Conservation (phyloP, 2,797 vertebrate genomes). For the Capromys pilorides region DNA sequence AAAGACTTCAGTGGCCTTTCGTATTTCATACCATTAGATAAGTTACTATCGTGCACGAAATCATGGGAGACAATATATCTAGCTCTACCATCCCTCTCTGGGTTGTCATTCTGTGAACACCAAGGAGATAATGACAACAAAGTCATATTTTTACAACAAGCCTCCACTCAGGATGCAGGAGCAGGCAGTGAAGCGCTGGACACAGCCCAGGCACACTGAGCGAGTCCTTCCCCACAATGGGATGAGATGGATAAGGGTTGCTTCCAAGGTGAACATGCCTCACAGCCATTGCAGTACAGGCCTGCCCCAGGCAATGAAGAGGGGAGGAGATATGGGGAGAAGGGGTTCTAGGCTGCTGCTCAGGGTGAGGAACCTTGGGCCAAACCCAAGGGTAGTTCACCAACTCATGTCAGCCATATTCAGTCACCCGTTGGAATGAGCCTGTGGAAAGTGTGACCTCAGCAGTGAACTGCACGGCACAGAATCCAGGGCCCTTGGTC, state of each 20-base stretch:
- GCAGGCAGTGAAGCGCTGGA: neutral
- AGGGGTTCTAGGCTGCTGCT: neutral
- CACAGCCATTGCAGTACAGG: neutral
- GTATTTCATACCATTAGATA: neutral
- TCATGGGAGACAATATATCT: rapidly evolving
- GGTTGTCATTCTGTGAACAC: neutral
- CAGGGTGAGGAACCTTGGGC: neutral
- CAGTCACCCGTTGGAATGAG: no score
- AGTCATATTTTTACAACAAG: neutral
- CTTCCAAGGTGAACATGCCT: neutral
- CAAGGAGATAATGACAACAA: neutral
- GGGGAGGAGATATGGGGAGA: no score
- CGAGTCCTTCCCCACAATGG: no score
- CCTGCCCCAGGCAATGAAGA: neutral
- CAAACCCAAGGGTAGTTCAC: neutral
- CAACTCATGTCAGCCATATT: neutral
- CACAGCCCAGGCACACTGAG: neutral
- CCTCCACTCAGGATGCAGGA: neutral
- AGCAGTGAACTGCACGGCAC: neutral
- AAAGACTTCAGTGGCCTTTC: neutral
- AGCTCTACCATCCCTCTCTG: neutral
- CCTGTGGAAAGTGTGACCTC: neutral
- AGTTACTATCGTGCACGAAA: neutral
- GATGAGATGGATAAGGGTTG: neutral
- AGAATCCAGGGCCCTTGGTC: neutral